phyloP scores from a whole-genome alignment of 2,888 invertebrate genomes.

The Apotomis capreana region DNA sequence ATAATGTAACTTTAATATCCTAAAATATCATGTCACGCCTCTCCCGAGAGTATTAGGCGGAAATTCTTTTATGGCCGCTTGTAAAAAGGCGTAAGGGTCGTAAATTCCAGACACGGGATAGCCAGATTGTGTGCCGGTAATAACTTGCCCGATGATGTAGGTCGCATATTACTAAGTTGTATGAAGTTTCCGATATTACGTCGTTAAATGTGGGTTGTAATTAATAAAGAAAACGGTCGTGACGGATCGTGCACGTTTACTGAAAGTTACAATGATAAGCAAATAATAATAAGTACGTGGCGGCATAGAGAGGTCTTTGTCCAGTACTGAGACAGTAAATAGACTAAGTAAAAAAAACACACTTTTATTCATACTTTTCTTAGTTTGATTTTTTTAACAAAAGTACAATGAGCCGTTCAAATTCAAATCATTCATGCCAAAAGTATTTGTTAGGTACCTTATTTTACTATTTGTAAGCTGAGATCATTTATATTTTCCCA shows the following conservation, averaged over 20 bases:
- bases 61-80: slow-evolving; percentile 46
- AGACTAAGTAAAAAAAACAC: too few relatives aligned
- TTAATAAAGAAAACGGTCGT: slow-evolving; percentile 18
- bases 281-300: too few relatives aligned
- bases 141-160: slow-evolving; percentile 39
- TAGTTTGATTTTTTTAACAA: too few relatives aligned
- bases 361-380: too few relatives aligned
- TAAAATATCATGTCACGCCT: slow-evolving; percentile 43
- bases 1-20: slow-evolving; percentile 33
- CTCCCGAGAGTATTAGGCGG: slow-evolving; percentile 44
- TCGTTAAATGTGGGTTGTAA: slow-evolving; percentile 18
- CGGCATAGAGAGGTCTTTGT: too few relatives aligned
- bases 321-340: too few relatives aligned
- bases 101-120: slow-evolving; percentile 45
- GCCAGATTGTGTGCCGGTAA: slow-evolving; percentile 43
- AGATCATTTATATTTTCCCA: too few relatives aligned
- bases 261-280: too few relatives aligned
- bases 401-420: too few relatives aligned
- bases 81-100: slow-evolving; percentile 45
- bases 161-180: slow-evolving; percentile 28
- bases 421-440: too few relatives aligned
- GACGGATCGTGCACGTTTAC: background rate
- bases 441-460: too few relatives aligned
- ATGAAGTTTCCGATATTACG: slow-evolving; percentile 31
- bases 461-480: too few relatives aligned